Conservation (phyloP, 2,888 invertebrate species). For the Chaitophorus viminalis region DNA sequence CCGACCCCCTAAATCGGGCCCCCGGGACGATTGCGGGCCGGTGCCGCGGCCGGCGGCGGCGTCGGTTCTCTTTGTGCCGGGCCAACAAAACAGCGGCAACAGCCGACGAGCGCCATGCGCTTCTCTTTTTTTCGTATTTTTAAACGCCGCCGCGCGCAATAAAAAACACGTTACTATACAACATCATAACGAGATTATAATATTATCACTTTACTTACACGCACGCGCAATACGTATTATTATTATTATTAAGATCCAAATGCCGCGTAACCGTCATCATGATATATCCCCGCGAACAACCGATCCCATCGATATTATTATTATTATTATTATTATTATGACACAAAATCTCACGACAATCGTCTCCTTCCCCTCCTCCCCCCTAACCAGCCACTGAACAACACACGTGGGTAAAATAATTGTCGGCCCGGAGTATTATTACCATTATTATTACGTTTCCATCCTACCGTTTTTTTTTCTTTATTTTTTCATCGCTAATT, state of each 20-base stretch:
- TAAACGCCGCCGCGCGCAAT: slow-evolving; percentile 2
- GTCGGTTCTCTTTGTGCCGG: slow-evolving; percentile 43
- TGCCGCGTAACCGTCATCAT: too few relatives aligned
- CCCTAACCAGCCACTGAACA: too few relatives aligned
- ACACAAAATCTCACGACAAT: too few relatives aligned
- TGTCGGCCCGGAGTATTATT: neutral
- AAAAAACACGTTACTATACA: neutral
- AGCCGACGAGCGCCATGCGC: slow-evolving; percentile 44
- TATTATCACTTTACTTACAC: too few relatives aligned
- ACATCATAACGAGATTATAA: too few relatives aligned
- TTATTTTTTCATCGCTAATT: neutral
- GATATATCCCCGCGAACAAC: neutral
- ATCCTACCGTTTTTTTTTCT: neutral
- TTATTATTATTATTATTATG: too few relatives aligned
- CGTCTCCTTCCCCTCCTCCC: too few relatives aligned
- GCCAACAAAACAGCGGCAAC: neutral
- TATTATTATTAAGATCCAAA: too few relatives aligned
- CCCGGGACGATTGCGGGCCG: slow-evolving; percentile 42
- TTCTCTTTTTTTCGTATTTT: slow-evolving; percentile 33
- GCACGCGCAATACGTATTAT: neutral
- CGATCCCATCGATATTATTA: neutral
- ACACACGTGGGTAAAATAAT: too few relatives aligned
- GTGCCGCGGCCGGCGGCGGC: slow-evolving; percentile 5
- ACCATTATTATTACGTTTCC: neutral
- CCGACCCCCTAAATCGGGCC: slow-evolving; percentile 58